Evolutionary conservation across 2,113 vertebrate genomes (phyloP).

Genomic region (Thamnophis sirtalis): DNA sequence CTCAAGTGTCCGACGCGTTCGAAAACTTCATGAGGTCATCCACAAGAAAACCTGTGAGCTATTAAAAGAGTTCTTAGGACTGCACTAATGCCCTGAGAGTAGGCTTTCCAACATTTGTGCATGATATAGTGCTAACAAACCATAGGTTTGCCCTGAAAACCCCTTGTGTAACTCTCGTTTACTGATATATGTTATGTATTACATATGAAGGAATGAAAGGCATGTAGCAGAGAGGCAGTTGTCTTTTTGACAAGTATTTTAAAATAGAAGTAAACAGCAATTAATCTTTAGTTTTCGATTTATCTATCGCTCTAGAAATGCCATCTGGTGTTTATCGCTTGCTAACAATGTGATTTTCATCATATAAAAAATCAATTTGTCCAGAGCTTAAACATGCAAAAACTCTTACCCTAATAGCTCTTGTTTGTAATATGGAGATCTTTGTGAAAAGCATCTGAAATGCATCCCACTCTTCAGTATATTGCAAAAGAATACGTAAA

Average conservation of each 20-base stretch:
- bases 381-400: conserved; percentile 37
- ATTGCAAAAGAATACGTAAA: conserved; percentile 49
- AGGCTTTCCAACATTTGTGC: background rate
- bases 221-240: conserved; percentile 53
- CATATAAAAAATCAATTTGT: conserved; percentile 45
- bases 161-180: conserved; percentile 35
- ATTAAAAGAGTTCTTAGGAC: conserved; percentile 85
- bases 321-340: conserved; percentile 43
- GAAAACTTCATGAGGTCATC: conserved; percentile 88
- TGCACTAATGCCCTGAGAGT: conserved; percentile 68
- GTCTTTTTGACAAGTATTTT: conserved; percentile 51
- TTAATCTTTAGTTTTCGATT: conserved; percentile 51
- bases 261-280: conserved; percentile 56
- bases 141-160: conserved; percentile 51
- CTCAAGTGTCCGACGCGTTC: conserved; percentile 79
- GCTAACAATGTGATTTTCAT: conserved; percentile 54
- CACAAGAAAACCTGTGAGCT: conserved; percentile 95
- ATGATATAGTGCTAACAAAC: conserved; percentile 52
- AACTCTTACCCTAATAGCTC: conserved; percentile 34
- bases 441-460: conserved; percentile 13
- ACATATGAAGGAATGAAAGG: conserved; percentile 61
- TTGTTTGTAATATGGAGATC: conserved; percentile 35
- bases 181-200: conserved; percentile 49
- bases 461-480: conserved; percentile 27
- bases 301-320: conserved; percentile 42